A percentile compares a stretch with the other conserved stretches of the same genome.
Conservation (phyloP, 2,888 invertebrate species). For the Meliscaeva auricollis region DNA sequence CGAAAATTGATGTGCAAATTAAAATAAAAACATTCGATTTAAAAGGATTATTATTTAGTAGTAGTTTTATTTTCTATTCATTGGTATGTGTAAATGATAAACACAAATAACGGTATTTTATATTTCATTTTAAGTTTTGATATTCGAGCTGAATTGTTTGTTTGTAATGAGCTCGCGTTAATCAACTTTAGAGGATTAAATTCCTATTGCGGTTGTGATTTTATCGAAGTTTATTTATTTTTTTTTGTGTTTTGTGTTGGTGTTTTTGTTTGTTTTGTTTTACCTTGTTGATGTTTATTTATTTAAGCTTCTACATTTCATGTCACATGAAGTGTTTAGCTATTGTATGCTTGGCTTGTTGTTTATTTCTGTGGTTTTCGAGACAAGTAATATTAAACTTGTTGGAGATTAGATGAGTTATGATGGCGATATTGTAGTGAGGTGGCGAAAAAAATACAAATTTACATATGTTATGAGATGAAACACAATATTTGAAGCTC, state of each 20-base stretch:
- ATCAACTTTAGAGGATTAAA: constrained; percentile 56
- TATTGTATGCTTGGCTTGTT: neutral
- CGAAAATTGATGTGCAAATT: constrained; percentile 54
- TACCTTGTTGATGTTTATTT: constrained; percentile 30
- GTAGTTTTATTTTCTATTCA: too few relatives aligned
- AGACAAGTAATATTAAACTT: constrained; percentile 48
- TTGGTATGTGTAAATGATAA: constrained; percentile 2
- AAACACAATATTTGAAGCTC: constrained; percentile 26
- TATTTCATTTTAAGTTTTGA: constrained; percentile 29
- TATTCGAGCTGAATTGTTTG: constrained; percentile 54
- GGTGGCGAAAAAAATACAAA: constrained; percentile 12
- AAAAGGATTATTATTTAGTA: constrained; percentile 23
- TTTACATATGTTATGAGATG: constrained; percentile 52
- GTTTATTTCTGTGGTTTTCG: constrained; percentile 48
- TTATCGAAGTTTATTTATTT: constrained; percentile 11
- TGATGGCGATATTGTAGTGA: neutral
- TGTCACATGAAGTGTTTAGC: constrained; percentile 36
- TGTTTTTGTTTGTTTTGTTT: constrained; percentile 11
- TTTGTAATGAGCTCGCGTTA: constrained; percentile 51
- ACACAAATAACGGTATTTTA: neutral
- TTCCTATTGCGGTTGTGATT: constrained; percentile 62
- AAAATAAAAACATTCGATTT: constrained; percentile 14
- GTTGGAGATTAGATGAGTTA: constrained; percentile 43
- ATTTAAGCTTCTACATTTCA: constrained; percentile 25
- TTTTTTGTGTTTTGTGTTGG: neutral